Evolutionary conservation across 2,113 vertebrate genomes (phyloP).

Genomic region (Symphodus melops): DNA sequence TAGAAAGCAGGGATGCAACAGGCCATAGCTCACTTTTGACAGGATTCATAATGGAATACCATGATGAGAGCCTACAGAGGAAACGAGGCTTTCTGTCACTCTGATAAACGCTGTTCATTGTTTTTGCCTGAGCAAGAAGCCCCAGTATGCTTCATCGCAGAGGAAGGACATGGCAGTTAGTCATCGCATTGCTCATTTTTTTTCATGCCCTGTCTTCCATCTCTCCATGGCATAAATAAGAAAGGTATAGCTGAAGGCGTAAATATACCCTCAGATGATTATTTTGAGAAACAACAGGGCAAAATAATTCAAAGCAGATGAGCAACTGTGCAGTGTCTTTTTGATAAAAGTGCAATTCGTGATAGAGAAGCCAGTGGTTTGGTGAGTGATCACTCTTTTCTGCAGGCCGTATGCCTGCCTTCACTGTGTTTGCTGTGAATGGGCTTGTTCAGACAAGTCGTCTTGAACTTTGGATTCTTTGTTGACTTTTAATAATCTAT

Average conservation of each 20-base stretch:
- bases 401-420: constrained; percentile 10
- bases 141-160: constrained; percentile 1
- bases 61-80: constrained; percentile 36
- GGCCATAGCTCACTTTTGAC: constrained; percentile 58
- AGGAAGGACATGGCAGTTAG: constrained; percentile 33
- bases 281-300: constrained; percentile 22
- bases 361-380: background rate
- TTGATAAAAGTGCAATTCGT: constrained; percentile 23
- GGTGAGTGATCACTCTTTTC: background rate
- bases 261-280: constrained; percentile 42
- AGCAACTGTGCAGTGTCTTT: constrained; percentile 36
- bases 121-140: constrained; percentile 34
- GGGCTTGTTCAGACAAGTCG: constrained; percentile 15
- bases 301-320: constrained; percentile 18
- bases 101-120: constrained; percentile 17
- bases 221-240: constrained; percentile 41
- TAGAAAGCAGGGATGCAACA: background rate
- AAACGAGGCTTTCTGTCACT: constrained; percentile 31
- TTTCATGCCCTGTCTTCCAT: background rate
- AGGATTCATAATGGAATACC: constrained; percentile 41
- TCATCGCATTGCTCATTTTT: constrained; percentile 12
- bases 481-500: background rate
- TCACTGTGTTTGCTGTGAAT: constrained; percentile 6
- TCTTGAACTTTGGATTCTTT: background rate
- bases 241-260: constrained; percentile 25